Evolutionary conservation across 1,140 invertebrate genomes (phyloP), one percentile per base, ranked within the genome.

Genomic region (Caenorhabditis tropicalis): DNA sequence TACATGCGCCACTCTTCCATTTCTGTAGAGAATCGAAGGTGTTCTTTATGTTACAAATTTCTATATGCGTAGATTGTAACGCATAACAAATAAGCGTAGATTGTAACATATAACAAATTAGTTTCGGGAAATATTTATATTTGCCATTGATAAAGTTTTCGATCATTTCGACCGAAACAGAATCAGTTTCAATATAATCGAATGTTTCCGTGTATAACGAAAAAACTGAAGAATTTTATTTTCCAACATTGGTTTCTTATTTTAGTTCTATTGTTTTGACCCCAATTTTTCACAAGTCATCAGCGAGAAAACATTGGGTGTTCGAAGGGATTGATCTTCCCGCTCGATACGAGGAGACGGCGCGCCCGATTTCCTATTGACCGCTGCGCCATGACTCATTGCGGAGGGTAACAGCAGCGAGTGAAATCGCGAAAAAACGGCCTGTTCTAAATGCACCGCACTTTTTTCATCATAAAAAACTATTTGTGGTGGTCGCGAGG

Each of bases 301-400:
- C 58, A 74, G 33, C 65, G 36, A 10, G n/a, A 43, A 43, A 43
- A 29, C 36, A 74, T 46, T 10, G 53, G 53, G n/a, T 31, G 65
- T 74, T 74, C 65, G 36, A 36, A 74, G 65, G 43, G 65, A 74
- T 74, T 74, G 65, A 74, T 74, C 65, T 74, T 46, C 36, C 36
- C 53, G 36, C 65, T 39, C 65, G 65, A 43, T 65, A 65, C 31
- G 58, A 65, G 19, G 31, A 65, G 33, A 65, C 15, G n/a, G 21
- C 29, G 65, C 65, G 65, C 65, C 65, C 27, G 65, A 43, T 31
- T 27, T 29, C 21, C 65, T 29, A 74, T 46, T 74, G 65, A 65
- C 29, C 58, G 58, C 33, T 33, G 58, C 58, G 31, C 36, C 21
- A 74, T 74, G 65, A 74, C 65, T 74, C 65, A 74, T 74, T 43